Base-by-base conservation (phyloP, 2,797 vertebrate genomes). In the Heliangelus exortis region DNA sequence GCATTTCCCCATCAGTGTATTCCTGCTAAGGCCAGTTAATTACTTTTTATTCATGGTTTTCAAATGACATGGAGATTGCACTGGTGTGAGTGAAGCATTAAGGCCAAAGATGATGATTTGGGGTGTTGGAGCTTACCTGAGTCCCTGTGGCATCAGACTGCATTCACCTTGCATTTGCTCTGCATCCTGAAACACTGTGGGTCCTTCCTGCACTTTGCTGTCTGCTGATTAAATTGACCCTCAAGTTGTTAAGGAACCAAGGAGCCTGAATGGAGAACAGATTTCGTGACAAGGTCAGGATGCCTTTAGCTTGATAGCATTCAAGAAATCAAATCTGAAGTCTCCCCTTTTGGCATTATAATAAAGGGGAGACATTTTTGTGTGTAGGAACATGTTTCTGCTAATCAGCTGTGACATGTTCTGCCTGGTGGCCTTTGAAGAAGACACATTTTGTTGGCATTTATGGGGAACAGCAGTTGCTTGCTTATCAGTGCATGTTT, bases 101-200 rank as follows among this genome's bases (percentile, higher is more conserved):
- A 59, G 39, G 65, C 53, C 28, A 14, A 11, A 22, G 63, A 53
- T 58, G 34, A 23, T 75, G 41, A 67, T 92, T 50, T 73, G 39
- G 59, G 34, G n/a, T 84, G 55, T 78, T 73, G 31, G 36, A 47
- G n/a, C 57, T 28, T 34, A 2, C 12, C 5, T 53, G 45, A 29
- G 4, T 59, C 33, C 31, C 22, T 51, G 7, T 10, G n/a, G 34
- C 18, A 2, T 50, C 43, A 91, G 50, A 59, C 74, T 53, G 41
- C 21, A 6, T 68, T 78, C 69, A 76, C 55, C 47, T 67, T 65
- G 31, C 23, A 1, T 68, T 92, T 63, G 67, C 87, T 87, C 29
- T 53, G 61, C 2, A 2, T 47, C 58, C 41, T 0, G 0, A n/a
- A 61, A 34, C 12, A 8, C 26, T 0, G 0, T 1, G 4, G 36